A percentile compares a stretch with the other conserved stretches of the same genome.
phyloP scores from a whole-genome alignment of 2,113 vertebrate genomes.

The Phoenicopterus ruber region DNA sequence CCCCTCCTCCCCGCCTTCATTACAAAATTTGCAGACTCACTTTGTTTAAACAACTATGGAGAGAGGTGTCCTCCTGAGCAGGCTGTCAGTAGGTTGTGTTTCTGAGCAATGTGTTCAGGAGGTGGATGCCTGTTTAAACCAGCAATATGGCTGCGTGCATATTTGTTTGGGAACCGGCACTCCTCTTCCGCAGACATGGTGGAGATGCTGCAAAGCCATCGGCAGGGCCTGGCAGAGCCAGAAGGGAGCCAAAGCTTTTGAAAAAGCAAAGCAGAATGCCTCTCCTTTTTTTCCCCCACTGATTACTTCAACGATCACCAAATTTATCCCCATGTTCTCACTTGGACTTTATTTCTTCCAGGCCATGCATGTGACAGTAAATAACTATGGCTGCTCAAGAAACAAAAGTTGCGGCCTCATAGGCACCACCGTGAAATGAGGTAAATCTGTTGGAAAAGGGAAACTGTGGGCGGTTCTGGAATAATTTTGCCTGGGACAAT shows the following conservation, averaged over 20 bases:
- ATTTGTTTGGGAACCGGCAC: background rate
- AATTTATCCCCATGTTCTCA: background rate
- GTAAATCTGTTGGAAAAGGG: background rate
- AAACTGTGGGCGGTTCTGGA: background rate
- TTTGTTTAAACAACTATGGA: background rate
- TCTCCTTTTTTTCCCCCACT: background rate
- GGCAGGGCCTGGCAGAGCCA: background rate
- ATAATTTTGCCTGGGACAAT: background rate
- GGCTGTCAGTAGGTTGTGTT: background rate
- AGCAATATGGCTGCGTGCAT: rapidly evolving
- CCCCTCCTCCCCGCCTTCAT: background rate
- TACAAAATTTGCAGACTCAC: background rate
- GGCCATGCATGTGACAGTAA: background rate
- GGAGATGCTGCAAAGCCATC: background rate
- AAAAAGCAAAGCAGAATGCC: background rate
- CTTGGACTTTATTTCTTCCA: background rate
- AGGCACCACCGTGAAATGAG: background rate
- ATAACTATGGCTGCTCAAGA: background rate
- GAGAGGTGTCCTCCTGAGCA: background rate
- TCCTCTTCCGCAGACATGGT: background rate
- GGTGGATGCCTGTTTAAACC: background rate
- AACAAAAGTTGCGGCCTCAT: background rate
- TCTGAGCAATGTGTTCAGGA: background rate
- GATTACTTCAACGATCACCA: background rate
- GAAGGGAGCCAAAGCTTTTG: background rate